These are phyloP conservation scores for Sebastiscus tertius DNA, from an alignment of 2,797 vertebrate species.

Conservation along the genomic window DNA sequence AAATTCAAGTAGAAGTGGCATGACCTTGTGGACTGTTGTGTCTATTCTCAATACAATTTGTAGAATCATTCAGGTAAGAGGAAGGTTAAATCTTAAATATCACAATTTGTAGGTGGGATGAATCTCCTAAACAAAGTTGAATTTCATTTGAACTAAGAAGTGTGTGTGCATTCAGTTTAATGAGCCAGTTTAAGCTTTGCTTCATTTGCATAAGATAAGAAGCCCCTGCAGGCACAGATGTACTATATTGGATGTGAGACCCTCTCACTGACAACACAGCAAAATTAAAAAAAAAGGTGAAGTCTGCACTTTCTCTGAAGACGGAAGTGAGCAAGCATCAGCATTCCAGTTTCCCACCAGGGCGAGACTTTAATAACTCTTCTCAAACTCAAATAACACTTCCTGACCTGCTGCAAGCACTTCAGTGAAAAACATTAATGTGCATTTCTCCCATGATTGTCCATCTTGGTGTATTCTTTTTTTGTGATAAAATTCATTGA, in stretches of 20 bases:
- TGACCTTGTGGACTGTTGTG: neutral
- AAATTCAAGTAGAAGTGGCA: neutral
- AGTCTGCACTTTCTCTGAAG: conserved; percentile 12
- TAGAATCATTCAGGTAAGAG: neutral
- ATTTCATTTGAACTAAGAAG: neutral
- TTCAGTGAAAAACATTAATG: neutral
- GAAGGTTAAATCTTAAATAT: neutral
- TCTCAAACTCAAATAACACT: neutral
- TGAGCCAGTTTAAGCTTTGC: neutral
- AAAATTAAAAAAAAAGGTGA: neutral
- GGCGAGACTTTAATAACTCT: neutral
- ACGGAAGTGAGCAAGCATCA: neutral
- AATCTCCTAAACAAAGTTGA: neutral
- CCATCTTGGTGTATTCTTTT: neutral
- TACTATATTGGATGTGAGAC: neutral
- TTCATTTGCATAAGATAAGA: neutral
- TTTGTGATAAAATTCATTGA: too few species aligned
- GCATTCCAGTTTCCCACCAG: conserved; percentile 7
- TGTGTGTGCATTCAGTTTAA: neutral
- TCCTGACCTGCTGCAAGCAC: neutral
- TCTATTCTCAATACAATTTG: neutral
- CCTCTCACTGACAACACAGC: conserved; percentile 12
- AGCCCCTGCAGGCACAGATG: neutral
- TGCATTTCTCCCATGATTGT: neutral
- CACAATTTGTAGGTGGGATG: neutral